Conservation (phyloP, 2,113 vertebrate genomes). For the Siphamia tubifer region DNA sequence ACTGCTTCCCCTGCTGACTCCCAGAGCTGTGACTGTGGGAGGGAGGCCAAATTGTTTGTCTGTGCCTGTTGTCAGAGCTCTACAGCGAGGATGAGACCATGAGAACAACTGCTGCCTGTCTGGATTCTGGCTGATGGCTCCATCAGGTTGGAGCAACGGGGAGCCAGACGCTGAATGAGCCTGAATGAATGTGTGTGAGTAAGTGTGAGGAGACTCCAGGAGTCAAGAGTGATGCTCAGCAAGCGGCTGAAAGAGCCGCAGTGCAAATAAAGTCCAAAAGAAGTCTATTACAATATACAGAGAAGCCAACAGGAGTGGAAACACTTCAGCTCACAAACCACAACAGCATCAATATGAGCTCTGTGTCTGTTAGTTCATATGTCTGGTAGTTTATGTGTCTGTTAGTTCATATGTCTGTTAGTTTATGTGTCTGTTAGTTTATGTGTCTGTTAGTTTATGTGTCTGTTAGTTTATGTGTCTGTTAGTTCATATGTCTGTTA, state of each 20-base stretch:
- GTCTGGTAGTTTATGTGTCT: too few species aligned
- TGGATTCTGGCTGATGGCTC: conserved; percentile 68
- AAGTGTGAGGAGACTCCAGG: neutral
- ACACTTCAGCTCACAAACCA: too few species aligned
- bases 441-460: too few species aligned
- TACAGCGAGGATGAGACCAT: conserved; percentile 61
- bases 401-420: too few species aligned
- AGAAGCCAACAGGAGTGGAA: too few species aligned
- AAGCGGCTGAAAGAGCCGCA: neutral
- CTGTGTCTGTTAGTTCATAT: too few species aligned
- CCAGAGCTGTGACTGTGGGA: conserved; percentile 72
- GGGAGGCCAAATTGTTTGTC: conserved; percentile 78
- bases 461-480: too few species aligned
- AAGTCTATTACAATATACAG: too few species aligned
- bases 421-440: too few species aligned
- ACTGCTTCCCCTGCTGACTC: conserved; percentile 56
- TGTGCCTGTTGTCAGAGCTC: conserved; percentile 54
- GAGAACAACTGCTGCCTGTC: conserved; percentile 60
- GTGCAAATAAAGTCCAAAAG: neutral
- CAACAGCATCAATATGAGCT: too few species aligned
- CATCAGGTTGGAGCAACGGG: conserved; percentile 73
- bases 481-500: too few species aligned
- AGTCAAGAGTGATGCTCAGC: neutral
- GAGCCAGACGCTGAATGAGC: conserved; percentile 37
- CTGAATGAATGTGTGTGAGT: conserved; percentile 5